These are phyloP conservation scores for Scelioninae gen. 1 DNA, from an alignment of 2,888 invertebrate species.

Conservation along the genomic window DNA sequence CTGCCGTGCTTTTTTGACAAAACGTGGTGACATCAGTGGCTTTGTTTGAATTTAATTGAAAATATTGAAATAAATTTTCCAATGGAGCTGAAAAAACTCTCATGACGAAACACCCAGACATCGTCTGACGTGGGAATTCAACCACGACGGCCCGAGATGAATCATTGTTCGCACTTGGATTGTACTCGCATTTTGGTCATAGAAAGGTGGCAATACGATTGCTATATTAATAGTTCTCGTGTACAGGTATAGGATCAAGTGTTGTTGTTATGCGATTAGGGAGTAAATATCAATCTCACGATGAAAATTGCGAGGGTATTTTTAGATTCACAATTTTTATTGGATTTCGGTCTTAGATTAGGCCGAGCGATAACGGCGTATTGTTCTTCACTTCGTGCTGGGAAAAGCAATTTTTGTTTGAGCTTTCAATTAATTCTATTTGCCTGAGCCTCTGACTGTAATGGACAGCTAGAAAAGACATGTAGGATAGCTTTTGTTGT, in stretches of 20 bases:
- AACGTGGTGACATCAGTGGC: slow-evolving; percentile 68
- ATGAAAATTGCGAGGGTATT: slow-evolving; percentile 45
- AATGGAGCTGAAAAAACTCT: slow-evolving; percentile 72
- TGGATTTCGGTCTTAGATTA: slow-evolving; percentile 57
- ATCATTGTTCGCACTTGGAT: slow-evolving; percentile 61
- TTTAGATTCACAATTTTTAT: slow-evolving; percentile 42
- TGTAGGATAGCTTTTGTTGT: too few species aligned
- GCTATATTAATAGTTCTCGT: slow-evolving; percentile 32
- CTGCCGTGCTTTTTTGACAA: slow-evolving; percentile 23
- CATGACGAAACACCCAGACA: slow-evolving; percentile 6
- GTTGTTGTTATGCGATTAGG: slow-evolving; percentile 42
- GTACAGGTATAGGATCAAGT: slow-evolving; percentile 49
- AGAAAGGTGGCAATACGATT: slow-evolving; percentile 45
- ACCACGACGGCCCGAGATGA: slow-evolving; percentile 55
- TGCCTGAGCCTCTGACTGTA: slow-evolving; percentile 11
- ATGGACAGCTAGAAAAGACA: neutral
- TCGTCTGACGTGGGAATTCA: slow-evolving; percentile 47
- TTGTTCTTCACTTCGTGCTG: slow-evolving; percentile 25
- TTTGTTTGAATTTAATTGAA: slow-evolving; percentile 84
- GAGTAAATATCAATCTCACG: slow-evolving; percentile 22
- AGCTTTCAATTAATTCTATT: slow-evolving; percentile 36
- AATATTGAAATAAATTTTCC: slow-evolving; percentile 84
- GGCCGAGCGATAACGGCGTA: slow-evolving; percentile 19
- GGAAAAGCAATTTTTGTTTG: slow-evolving; percentile 45
- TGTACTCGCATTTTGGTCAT: slow-evolving; percentile 44